These are phyloP conservation scores for Mycogona germanica DNA, from an alignment of 2,888 invertebrate species.

Conservation along the genomic window DNA sequence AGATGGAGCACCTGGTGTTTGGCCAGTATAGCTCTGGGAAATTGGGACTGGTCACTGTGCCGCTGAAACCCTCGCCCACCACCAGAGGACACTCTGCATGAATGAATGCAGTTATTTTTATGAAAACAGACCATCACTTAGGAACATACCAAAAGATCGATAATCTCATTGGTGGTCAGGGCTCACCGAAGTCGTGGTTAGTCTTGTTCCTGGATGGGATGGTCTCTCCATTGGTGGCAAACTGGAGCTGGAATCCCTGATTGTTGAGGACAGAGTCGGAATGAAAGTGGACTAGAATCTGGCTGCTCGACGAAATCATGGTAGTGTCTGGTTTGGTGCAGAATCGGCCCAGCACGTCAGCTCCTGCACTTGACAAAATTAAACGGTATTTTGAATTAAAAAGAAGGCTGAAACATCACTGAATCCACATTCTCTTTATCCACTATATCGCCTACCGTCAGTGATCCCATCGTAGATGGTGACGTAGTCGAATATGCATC, in stretches of 20 bases:
- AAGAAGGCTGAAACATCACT: no score
- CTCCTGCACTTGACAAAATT: background rate
- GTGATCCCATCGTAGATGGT: conserved; percentile 23
- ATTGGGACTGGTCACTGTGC: conserved; percentile 24
- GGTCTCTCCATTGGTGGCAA: no score
- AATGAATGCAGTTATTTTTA: no score
- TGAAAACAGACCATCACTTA: no score
- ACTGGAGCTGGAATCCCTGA: conserved; percentile 5
- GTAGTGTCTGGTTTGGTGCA: conserved; percentile 4
- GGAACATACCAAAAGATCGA: no score
- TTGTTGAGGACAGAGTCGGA: conserved; percentile 1
- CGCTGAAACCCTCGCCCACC: conserved; percentile 8
- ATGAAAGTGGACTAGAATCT: conserved; percentile 4
- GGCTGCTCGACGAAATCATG: conserved; percentile 4
- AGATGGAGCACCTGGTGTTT: conserved; percentile 22
- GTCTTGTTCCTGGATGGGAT: no score
- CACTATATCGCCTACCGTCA: background rate
- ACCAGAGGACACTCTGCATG: no score
- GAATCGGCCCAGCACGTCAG: conserved; percentile 10
- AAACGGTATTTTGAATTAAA: no score
- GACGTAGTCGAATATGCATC: conserved; percentile 25
- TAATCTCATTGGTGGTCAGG: no score
- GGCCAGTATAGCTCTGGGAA: conserved; percentile 24
- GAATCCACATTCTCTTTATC: background rate
- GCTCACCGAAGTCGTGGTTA: no score